Evolutionary conservation across 2,113 vertebrate genomes (phyloP).

Genomic region (Synchiropus splendidus): DNA sequence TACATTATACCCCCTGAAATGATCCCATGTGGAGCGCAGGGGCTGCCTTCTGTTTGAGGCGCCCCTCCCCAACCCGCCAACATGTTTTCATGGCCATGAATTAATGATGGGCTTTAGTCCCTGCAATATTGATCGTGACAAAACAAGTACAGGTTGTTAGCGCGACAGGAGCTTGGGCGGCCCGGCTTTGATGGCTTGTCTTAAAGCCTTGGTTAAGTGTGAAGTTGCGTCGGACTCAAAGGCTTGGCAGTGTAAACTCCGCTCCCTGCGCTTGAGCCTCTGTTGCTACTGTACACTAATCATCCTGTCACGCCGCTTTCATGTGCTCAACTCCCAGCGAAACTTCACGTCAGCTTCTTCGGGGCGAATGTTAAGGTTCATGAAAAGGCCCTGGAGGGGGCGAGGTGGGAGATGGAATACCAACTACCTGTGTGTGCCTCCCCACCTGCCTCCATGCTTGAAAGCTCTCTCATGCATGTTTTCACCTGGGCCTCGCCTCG

Average conservation of each 20-base stretch:
- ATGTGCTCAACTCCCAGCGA: constrained; percentile 24
- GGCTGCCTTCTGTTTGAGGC: constrained; percentile 37
- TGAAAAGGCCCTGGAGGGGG: too few species aligned
- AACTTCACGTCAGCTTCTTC: neutral
- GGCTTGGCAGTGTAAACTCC: constrained; percentile 37
- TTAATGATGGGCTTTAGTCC: constrained; percentile 50
- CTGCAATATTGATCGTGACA: constrained; percentile 58
- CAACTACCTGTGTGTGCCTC: constrained; percentile 24
- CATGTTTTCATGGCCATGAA: constrained; percentile 45
- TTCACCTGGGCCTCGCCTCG: neutral
- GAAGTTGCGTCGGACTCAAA: constrained; percentile 19
- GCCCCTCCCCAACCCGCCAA: constrained; percentile 9
- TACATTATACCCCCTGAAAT: constrained; percentile 25
- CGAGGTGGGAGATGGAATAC: constrained; percentile 21
- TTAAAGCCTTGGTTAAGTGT: neutral
- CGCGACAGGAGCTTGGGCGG: too few species aligned
- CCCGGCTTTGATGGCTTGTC: neutral
- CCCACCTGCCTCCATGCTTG: neutral
- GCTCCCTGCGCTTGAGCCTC: constrained; percentile 26
- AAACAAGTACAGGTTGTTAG: constrained; percentile 49
- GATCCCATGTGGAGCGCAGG: constrained; percentile 32
- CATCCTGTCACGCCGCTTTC: constrained; percentile 40
- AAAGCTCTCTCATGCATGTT: neutral
- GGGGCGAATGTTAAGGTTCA: too few species aligned
- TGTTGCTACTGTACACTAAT: constrained; percentile 54